Percentiles rank a stretch among this genome's conserved stretches.
These are phyloP conservation scores for Lerista edwardsae DNA, from an alignment of 2,797 vertebrate species.

Conservation along the genomic window DNA sequence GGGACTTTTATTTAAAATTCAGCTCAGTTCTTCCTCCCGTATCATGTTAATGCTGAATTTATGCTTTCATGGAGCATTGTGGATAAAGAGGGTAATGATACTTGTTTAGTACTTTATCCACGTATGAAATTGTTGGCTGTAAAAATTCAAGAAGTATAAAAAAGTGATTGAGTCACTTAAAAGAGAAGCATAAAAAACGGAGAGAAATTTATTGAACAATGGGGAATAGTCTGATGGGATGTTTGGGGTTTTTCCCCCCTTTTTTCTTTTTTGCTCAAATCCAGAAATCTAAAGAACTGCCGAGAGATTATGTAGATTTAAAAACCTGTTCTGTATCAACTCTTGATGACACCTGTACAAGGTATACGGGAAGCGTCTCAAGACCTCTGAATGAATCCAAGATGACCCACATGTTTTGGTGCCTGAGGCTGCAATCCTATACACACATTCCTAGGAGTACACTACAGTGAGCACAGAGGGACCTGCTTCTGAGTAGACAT, in stretches of 20 bases:
- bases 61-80: conserved; percentile 40
- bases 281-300: not conserved
- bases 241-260: not conserved
- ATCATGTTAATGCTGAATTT: conserved; percentile 69
- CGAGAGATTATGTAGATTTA: not conserved
- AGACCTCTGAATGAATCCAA: not conserved
- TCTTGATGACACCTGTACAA: no score
- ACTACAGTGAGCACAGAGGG: no score
- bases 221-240: not conserved
- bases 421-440: no score
- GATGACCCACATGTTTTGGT: not conserved
- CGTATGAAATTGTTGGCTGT: conserved; percentile 46
- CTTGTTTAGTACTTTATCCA: conserved; percentile 66
- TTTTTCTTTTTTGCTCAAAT: not conserved
- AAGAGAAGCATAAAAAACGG: not conserved
- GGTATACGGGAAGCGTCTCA: not conserved
- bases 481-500: no score
- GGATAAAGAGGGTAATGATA: conserved; percentile 37
- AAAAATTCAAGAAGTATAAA: conserved; percentile 54
- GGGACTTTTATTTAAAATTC: conserved; percentile 72
- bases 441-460: no score
- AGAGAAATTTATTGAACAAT: not conserved
- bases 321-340: not conserved
- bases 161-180: conserved; percentile 1
- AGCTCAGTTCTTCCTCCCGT: conserved; percentile 63